phyloP scores from a whole-genome alignment of 2,888 invertebrate genomes.

The Morpho helenor region DNA sequence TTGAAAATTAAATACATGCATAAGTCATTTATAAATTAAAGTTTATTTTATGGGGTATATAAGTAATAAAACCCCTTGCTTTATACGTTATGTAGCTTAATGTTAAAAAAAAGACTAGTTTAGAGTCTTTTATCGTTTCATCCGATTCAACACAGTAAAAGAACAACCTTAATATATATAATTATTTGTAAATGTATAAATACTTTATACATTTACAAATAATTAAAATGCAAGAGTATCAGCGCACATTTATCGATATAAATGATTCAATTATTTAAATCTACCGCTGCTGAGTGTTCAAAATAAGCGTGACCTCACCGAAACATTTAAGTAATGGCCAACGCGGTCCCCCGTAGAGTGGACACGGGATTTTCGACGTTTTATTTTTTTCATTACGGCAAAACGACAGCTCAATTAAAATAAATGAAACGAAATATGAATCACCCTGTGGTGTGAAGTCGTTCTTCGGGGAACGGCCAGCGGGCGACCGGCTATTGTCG shows the following conservation, averaged over 20 bases:
- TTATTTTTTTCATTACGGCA: slow-evolving; percentile 31
- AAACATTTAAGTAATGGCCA: slow-evolving; percentile 31
- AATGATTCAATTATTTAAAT: slow-evolving; percentile 29
- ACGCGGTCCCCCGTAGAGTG: slow-evolving; percentile 30
- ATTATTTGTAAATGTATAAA: too few relatives aligned
- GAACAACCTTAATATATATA: too few relatives aligned
- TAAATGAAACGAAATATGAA: slow-evolving; percentile 35
- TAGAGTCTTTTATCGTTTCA: too few relatives aligned
- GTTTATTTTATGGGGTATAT: too few relatives aligned
- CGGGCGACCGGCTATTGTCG: slow-evolving; percentile 41
- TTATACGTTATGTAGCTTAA: too few relatives aligned
- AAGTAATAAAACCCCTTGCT: too few relatives aligned
- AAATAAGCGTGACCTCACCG: slow-evolving; percentile 30
- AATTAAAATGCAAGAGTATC: slow-evolving; percentile 8
- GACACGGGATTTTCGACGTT: slow-evolving; percentile 28
- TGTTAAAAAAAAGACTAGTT: too few relatives aligned
- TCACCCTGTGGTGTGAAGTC: slow-evolving; percentile 33
- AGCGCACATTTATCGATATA: slow-evolving; percentile 17
- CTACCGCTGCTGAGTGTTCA: slow-evolving; percentile 18
- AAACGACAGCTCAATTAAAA: slow-evolving; percentile 41
- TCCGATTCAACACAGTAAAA: too few relatives aligned
- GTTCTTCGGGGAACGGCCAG: slow-evolving; percentile 53
- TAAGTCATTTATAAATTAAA: too few relatives aligned
- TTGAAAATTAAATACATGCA: too few relatives aligned
- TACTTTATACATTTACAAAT: neutral